Conservation (phyloP, 1,140 invertebrate species). For the Drosophila pectinifera region DNA sequence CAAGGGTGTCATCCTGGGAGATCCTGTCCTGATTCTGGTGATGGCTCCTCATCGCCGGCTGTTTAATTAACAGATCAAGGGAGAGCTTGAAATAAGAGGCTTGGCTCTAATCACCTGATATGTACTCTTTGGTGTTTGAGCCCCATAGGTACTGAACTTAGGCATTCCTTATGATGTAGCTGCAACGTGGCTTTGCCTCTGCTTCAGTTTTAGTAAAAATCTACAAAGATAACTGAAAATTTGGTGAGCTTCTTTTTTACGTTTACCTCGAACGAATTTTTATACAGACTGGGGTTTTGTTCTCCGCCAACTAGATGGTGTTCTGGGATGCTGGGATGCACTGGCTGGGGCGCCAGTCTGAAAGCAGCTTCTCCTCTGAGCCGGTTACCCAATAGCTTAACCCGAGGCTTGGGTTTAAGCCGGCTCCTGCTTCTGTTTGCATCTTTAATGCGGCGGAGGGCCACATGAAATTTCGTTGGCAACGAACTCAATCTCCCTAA, state of each 20-base stretch:
- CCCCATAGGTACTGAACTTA: background rate
- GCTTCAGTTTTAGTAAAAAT: background rate
- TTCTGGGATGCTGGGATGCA: background rate
- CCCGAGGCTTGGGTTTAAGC: constrained; percentile 20
- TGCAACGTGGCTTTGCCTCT: background rate
- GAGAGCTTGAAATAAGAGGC: background rate
- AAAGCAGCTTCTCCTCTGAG: constrained; percentile 25
- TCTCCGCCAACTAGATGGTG: background rate
- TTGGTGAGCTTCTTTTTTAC: background rate
- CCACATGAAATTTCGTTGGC: constrained; percentile 44
- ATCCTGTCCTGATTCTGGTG: background rate
- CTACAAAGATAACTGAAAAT: background rate
- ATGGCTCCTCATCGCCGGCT: no score
- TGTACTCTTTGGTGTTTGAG: background rate
- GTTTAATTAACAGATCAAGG: no score
- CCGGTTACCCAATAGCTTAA: constrained; percentile 43
- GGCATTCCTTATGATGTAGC: background rate
- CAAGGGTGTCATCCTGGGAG: background rate
- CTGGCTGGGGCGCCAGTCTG: constrained; percentile 15
- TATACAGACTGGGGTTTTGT: background rate
- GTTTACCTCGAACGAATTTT: constrained; percentile 12
- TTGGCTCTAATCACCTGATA: background rate
- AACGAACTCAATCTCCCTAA: constrained; percentile 55
- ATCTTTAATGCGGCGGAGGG: constrained; percentile 28
- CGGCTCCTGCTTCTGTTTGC: constrained; percentile 17